Evolutionary conservation across 2,888 invertebrate genomes (phyloP).

Genomic region (Strigamia maritima): DNA sequence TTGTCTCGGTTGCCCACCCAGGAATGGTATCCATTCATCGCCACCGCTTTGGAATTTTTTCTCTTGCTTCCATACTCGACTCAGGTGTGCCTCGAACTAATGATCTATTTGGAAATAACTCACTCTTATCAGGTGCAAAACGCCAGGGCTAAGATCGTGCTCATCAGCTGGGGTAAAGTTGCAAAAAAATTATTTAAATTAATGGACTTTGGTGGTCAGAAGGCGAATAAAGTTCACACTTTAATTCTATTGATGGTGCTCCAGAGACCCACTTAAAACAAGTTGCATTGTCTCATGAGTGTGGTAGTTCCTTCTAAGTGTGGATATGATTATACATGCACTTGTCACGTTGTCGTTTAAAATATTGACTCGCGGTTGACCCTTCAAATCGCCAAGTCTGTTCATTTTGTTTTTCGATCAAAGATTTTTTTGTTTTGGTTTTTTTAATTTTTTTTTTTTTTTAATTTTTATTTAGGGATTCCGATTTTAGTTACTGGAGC

Average conservation of each 20-base stretch:
- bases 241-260: conserved; percentile 40
- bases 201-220: conserved; percentile 60
- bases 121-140: conserved; percentile 38
- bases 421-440: too few relatives aligned
- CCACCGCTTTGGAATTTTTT: conserved; percentile 63
- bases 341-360: too few relatives aligned
- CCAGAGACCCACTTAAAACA: conserved; percentile 39
- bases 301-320: too few relatives aligned
- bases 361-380: too few relatives aligned
- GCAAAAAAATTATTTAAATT: too few relatives aligned
- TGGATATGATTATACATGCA: too few relatives aligned
- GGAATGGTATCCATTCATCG: conserved; percentile 61
- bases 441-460: too few relatives aligned
- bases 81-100: conserved; percentile 41
- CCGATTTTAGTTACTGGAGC: conserved; percentile 42
- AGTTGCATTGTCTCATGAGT: too few relatives aligned
- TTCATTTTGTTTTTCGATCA: too few relatives aligned
- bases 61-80: conserved; percentile 50
- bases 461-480: conserved; percentile 36
- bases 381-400: too few relatives aligned
- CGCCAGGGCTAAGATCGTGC: conserved; percentile 35
- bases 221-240: conserved; percentile 38
- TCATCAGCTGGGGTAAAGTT: conserved; percentile 41
- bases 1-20: conserved; percentile 64
- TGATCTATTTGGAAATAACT: conserved; percentile 41